Conservation (phyloP, 2,797 vertebrate genomes). For the Melanotaenia nigrans region DNA sequence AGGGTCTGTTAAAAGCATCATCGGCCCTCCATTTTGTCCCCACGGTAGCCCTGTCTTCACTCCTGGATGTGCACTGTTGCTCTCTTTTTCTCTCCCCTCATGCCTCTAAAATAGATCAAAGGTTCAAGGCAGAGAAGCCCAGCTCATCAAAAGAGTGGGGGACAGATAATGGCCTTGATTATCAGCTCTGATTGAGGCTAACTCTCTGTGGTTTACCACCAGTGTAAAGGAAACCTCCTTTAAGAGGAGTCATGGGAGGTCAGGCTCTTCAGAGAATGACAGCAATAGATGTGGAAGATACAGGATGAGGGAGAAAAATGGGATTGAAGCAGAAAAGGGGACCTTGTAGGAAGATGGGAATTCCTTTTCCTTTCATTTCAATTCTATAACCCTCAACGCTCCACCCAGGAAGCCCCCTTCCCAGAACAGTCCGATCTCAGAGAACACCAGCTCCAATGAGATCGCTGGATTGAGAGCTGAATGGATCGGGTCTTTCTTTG, state of each 20-base stretch:
- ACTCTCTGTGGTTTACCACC: constrained; percentile 53
- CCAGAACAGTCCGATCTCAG: constrained; percentile 16
- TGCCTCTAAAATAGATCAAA: constrained; percentile 65
- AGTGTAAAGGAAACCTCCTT: constrained; percentile 50
- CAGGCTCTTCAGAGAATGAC: constrained; percentile 56
- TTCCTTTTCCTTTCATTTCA: constrained; percentile 65
- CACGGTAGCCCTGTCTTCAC: constrained; percentile 5
- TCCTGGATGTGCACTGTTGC: constrained; percentile 36
- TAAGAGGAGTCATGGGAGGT: constrained; percentile 63
- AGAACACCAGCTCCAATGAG: constrained; percentile 25
- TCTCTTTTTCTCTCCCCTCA: constrained; percentile 23
- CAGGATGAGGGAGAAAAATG: constrained; percentile 22
- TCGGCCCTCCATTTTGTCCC: constrained; percentile 25
- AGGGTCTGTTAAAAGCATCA: constrained; percentile 55
- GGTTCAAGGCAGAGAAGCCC: constrained; percentile 45
- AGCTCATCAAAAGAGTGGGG: constrained; percentile 73
- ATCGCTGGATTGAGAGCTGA: constrained; percentile 44
- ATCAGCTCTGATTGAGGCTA: constrained; percentile 73
- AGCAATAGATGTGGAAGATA: constrained; percentile 47
- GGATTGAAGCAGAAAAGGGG: constrained; percentile 44
- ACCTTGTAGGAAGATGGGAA: constrained; percentile 48
- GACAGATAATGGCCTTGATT: constrained; percentile 78
- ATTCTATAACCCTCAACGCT: not conserved
- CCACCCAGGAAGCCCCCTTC: constrained; percentile 35
- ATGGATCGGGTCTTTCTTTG: constrained; percentile 61